Evolutionary conservation across 2,113 vertebrate genomes (phyloP), one percentile per base, ranked within the genome.

Genomic region (Erythrocebus patas): DNA sequence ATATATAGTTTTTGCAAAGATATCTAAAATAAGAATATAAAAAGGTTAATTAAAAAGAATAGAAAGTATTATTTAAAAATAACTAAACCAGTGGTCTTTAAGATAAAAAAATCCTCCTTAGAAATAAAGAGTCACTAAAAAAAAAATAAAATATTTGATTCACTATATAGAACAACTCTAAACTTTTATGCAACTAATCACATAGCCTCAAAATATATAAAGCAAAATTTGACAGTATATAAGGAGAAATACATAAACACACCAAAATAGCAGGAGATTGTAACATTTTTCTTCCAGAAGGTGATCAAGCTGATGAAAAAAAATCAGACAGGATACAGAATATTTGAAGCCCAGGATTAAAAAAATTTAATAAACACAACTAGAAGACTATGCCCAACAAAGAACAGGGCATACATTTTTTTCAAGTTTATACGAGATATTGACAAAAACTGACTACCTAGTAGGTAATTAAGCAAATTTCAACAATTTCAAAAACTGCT

Each of bases 251-350:
- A 93, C 35, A 76, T 55, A 92, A 76, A 89, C 22, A 4, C 6
- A 91, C 25, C 59, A 75, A 32, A 94, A 93, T 14, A n/a, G 11
- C 22, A 9, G 25, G 45, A 76, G 17, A 95, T 80, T 80, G 93
- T 91, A 91, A 75, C 8, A 43, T n/a, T 48, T 57, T 8, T 86
- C 40, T 82, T 35, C 83, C 27, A 94, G 45, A 38, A 78, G 97
- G 73, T 96, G 38, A 92, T 61, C 5, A 86, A 95, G n/a, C 70
- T 72, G 32, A 78, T 52, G 38, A 79, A 94, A 86, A 95, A 95
- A 89, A 61, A 79, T 59, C 66, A 92, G 18, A 73, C 66, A 92
- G 40, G 61, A 78, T 81, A n/a, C 55, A 70, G 25, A 82, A 32
- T 96, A 96, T 55, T 43, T 91, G 35, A 95, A 93, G 45, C 7